Evolutionary conservation across 2,888 invertebrate species (phyloP).

Genomic region (Hypena proboscidalis): DNA sequence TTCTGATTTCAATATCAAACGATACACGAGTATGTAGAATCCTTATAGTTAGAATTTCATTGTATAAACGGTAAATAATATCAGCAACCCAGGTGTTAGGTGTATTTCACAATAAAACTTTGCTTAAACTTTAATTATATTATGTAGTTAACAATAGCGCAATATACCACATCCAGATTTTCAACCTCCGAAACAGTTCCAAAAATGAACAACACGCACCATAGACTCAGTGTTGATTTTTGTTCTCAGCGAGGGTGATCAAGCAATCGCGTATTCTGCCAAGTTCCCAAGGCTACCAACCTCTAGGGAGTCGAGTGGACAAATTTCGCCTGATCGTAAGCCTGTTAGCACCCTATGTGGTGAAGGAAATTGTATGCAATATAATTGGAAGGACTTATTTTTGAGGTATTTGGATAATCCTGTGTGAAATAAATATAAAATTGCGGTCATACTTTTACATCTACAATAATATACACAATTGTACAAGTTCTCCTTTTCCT

Average conservation of each 20-base stretch:
- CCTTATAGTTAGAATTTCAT: too few species aligned
- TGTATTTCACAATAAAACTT: too few species aligned
- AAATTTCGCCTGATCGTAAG: conserved; percentile 65
- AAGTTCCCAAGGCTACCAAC: conserved; percentile 63
- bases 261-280: conserved; percentile 51
- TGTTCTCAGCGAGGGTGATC: conserved; percentile 67
- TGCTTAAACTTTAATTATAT: too few species aligned
- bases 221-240: conserved; percentile 78
- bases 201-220: conserved; percentile 67
- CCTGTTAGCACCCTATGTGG: conserved; percentile 63
- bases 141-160: too few species aligned
- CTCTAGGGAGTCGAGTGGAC: conserved; percentile 63
- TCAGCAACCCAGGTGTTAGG: too few species aligned
- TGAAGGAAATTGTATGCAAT: conserved; percentile 39
- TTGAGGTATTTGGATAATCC: conserved; percentile 11
- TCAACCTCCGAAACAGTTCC: conserved; percentile 23
- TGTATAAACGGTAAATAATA: too few species aligned
- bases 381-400: conserved; percentile 10
- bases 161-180: conserved; percentile 46
- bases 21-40: too few species aligned
- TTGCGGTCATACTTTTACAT: not conserved
- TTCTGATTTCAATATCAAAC: not conserved
- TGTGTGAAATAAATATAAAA: conserved; percentile 4
- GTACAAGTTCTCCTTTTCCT: too few species aligned
- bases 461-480: not conserved